Conservation (phyloP, 2,113 vertebrate species). For the Malaclemys terrapin region DNA sequence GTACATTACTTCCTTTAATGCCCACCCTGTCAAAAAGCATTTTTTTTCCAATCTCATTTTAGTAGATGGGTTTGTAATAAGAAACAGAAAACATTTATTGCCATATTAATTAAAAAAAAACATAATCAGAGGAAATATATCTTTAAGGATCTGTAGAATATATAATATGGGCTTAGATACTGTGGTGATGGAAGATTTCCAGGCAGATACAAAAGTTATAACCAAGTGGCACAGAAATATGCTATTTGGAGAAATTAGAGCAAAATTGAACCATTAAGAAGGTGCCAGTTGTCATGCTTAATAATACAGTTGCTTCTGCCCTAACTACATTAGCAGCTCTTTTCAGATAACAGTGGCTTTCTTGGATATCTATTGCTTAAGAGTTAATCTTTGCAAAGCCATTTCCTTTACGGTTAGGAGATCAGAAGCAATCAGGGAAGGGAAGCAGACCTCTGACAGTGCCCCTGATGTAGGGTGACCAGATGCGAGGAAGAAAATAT, state of each 20-base stretch:
- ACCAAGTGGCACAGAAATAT: too few relatives aligned
- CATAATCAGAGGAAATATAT: not conserved
- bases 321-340: too few relatives aligned
- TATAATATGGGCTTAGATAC: too few relatives aligned
- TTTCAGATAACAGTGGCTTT: not conserved
- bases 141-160: not conserved
- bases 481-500: too few relatives aligned
- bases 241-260: too few relatives aligned
- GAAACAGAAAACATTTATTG: not conserved
- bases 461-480: not conserved
- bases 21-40: not conserved
- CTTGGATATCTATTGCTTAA: not conserved
- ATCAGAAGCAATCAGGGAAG: not conserved
- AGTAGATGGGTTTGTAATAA: not conserved
- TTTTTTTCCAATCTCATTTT: not conserved
- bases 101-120: not conserved
- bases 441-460: not conserved
- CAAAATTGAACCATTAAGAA: too few relatives aligned
- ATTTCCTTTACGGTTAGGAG: not conserved
- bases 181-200: too few relatives aligned
- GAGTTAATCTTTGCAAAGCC: not conserved
- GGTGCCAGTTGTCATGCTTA: too few relatives aligned
- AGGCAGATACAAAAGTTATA: too few relatives aligned
- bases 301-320: too few relatives aligned
- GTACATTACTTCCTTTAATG: not conserved